Evolutionary conservation across 2,797 vertebrate genomes (phyloP).

Genomic region (Anniella stebbinsi): DNA sequence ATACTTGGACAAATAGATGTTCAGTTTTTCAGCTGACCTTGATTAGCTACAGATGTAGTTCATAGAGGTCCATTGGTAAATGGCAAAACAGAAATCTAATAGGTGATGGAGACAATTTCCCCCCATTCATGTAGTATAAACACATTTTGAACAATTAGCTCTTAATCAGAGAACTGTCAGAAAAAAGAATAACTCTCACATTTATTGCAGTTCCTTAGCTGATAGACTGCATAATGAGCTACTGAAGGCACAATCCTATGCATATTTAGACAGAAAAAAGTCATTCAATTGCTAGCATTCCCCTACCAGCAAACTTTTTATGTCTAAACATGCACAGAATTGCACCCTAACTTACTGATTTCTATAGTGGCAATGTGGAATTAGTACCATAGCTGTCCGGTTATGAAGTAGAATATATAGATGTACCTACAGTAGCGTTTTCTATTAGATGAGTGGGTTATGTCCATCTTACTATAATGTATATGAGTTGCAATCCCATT

Average conservation of each 20-base stretch:
- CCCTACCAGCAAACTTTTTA: too few relatives aligned
- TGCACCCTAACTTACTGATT: neutral
- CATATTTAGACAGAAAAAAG: too few relatives aligned
- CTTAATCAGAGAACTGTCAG: neutral
- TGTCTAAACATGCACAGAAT: neutral
- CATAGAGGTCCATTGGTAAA: neutral
- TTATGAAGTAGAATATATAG: neutral
- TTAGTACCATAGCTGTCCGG: neutral
- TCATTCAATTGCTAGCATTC: too few relatives aligned
- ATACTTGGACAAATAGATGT: neutral
- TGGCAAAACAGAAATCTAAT: neutral
- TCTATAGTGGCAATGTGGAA: neutral
- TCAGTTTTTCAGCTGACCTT: conserved; percentile 21
- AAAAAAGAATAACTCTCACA: neutral
- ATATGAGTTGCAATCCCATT: neutral
- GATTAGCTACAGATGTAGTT: neutral
- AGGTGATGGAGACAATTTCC: neutral
- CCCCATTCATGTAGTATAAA: neutral
- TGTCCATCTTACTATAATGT: neutral
- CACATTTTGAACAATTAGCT: neutral
- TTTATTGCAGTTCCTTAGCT: neutral
- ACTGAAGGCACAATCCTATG: neutral
- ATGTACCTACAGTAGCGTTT: neutral
- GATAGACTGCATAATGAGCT: neutral
- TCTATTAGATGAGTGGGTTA: neutral